These are phyloP conservation scores for Diabrotica balteata DNA, from an alignment of 2,888 invertebrate species.

Conservation along the genomic window DNA sequence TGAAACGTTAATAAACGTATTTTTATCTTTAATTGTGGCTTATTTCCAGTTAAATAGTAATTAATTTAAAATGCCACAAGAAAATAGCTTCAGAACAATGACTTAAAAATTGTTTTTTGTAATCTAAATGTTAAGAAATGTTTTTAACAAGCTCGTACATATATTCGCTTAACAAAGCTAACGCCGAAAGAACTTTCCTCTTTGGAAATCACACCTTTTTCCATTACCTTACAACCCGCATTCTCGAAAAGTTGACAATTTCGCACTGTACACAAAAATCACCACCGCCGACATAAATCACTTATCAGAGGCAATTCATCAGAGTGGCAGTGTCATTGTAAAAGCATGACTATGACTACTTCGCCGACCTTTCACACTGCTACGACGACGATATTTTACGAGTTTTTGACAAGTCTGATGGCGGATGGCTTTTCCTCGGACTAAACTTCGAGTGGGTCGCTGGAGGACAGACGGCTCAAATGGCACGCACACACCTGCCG, in stretches of 20 bases:
- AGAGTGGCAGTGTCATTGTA: conserved; percentile 61
- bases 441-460: conserved; percentile 36
- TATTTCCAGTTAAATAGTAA: too few relatives aligned
- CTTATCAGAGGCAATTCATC: conserved; percentile 61
- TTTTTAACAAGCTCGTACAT: too few relatives aligned
- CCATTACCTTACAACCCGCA: background rate
- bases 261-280: conserved; percentile 55
- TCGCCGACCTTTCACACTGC: conserved; percentile 37
- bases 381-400: conserved; percentile 72
- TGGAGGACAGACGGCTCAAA: background rate
- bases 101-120: too few relatives aligned
- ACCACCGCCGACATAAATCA: conserved; percentile 62
- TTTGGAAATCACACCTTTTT: background rate
- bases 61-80: too few relatives aligned
- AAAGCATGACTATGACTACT: conserved; percentile 39
- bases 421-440: conserved; percentile 68
- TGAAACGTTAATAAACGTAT: too few relatives aligned
- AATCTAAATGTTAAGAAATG: too few relatives aligned
- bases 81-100: too few relatives aligned
- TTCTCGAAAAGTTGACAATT: background rate
- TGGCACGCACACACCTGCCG: too few relatives aligned
- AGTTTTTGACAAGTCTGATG: conserved; percentile 73
- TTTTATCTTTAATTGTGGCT: too few relatives aligned
- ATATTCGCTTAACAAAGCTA: too few relatives aligned
- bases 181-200: background rate